Evolutionary conservation across 2,113 vertebrate species (phyloP), one percentile per base, ranked within the genome.

Genomic region (Pseudopodoces humilis): DNA sequence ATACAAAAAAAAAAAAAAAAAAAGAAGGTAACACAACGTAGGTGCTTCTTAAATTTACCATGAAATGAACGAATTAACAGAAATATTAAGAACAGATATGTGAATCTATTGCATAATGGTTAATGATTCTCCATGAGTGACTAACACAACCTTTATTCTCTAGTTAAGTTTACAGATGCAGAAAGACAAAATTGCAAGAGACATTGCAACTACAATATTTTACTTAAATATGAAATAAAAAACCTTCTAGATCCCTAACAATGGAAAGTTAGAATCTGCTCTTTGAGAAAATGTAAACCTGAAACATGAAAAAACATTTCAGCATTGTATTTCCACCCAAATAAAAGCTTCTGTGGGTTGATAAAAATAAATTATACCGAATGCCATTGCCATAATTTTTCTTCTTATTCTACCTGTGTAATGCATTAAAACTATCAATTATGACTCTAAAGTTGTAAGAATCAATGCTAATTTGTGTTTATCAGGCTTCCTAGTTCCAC

Each of bases 371-470:
- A 83, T 49, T 0, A n/a, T 41, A 44, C 31, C 30, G 53, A 93
- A 81, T 49, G 11, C 11, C 24, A 25, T 60, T 86, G 59, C 17
- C n/a, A 52, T 75, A 4, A 37, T 74, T 88, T 96, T 88, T 83
- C 52, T 92, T 83, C 59, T 83, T 74, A 94, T 80, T 92, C 37
- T 70, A 59, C 37, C 50, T 65, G 4, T 78, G 52, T 43, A 78
- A 86, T 83, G 76, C 67, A 94, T 93, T 96, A 92, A 88, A 95
- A 86, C 59, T 88, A 92, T 78, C 88, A 90, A 37, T 84, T 95
- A 88, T 71, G 39, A 71, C 69, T 74, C 59, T 88, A 56, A 88
- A 90, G 81, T 39, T 49, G 72, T 71, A 68, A 95, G 63, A 90
- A 95, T 39, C 43, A 90, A 83, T 15, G 41, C 33, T 88, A 78